Conservation (phyloP, 2,113 vertebrate species). For the Lota lota region DNA sequence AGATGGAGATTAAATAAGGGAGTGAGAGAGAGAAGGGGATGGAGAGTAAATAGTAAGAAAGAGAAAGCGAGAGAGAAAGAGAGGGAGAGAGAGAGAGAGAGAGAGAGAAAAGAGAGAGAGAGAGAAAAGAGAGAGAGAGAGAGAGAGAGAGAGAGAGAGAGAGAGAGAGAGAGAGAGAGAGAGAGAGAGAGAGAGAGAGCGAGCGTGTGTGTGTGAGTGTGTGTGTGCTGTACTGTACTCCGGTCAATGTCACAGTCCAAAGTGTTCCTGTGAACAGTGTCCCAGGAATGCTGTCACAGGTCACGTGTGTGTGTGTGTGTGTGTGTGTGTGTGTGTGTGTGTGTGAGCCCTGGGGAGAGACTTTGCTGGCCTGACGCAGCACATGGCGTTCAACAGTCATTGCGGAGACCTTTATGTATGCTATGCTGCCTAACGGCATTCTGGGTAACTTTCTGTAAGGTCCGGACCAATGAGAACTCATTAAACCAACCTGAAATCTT, state of each 20-base stretch:
- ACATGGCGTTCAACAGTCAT: constrained; percentile 37
- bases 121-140: neutral
- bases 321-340: constrained; percentile 9
- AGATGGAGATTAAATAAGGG: neutral
- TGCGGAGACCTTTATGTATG: too few species aligned
- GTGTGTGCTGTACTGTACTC: constrained; percentile 16
- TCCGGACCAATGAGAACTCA: too few species aligned
- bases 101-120: neutral
- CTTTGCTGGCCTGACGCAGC: constrained; percentile 44
- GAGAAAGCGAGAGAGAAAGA: neutral
- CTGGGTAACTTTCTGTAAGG: too few species aligned
- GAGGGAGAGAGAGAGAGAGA: too few species aligned
- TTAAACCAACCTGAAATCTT: too few species aligned
- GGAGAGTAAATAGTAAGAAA: neutral
- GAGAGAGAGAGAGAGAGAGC: neutral
- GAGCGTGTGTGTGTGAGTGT: constrained; percentile 45
- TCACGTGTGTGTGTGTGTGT: constrained; percentile 42
- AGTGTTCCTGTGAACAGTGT: constrained; percentile 62
- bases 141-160: neutral
- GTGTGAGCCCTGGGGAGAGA: constrained; percentile 36
- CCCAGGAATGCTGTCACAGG: constrained; percentile 51
- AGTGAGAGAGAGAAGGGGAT: neutral
- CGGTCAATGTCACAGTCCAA: constrained; percentile 58
- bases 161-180: neutral
- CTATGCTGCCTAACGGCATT: too few species aligned